Conservation (phyloP, 2,888 invertebrate species). For the Pristionchus mayeri region DNA sequence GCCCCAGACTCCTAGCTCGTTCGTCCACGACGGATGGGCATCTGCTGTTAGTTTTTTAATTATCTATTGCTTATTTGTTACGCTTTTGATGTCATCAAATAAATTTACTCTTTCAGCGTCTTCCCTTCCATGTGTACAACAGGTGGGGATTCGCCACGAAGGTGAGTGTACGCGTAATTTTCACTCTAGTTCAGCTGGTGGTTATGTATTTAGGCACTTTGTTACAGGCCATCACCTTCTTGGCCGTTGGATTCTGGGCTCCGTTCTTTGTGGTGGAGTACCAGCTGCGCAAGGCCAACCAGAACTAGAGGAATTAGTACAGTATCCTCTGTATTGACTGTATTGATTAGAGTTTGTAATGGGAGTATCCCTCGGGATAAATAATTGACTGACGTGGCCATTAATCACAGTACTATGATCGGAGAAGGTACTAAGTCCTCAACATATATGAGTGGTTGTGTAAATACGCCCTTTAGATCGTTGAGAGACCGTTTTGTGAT, state of each 20-base stretch:
- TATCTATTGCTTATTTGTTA: no score
- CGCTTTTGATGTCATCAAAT: no score
- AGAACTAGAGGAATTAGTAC: conserved; percentile 29
- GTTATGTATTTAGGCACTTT: no score
- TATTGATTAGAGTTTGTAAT: neutral
- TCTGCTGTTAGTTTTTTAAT: conserved; percentile 65
- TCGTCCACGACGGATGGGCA: conserved; percentile 73
- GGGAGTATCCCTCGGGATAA: conserved; percentile 39
- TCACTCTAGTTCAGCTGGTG: neutral
- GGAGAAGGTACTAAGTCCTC: conserved; percentile 30
- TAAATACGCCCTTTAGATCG: neutral
- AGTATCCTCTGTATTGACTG: conserved; percentile 19
- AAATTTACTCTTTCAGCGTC: conserved; percentile 59
- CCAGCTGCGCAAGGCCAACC: conserved; percentile 73
- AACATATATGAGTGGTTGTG: neutral
- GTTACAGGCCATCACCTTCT: conserved; percentile 60
- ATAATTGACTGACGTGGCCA: neutral
- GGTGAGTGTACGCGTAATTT: conserved; percentile 41
- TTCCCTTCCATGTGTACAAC: conserved; percentile 69
- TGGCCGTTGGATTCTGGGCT: conserved; percentile 71
- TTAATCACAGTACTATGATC: neutral
- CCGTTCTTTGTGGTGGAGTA: conserved; percentile 70
- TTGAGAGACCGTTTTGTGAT: neutral
- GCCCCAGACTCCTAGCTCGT: conserved; percentile 66
- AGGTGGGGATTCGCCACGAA: conserved; percentile 68